A percentile compares a stretch with the other conserved stretches of the same genome.
These are phyloP conservation scores for Diabrotica undecimpunctata DNA, from an alignment of 1,140 invertebrate species.

Conservation along the genomic window DNA sequence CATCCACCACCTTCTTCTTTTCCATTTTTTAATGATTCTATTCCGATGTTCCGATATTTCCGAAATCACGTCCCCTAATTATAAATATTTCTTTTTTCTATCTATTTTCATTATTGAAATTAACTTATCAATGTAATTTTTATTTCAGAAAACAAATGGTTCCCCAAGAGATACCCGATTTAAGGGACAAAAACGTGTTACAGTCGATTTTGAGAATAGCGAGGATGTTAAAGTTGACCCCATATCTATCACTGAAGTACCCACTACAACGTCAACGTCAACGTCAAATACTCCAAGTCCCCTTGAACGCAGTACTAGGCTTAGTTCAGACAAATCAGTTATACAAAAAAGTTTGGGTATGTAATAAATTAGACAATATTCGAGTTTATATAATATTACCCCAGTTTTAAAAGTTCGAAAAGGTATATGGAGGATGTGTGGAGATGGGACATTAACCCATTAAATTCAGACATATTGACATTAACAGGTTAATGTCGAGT, in stretches of 20 bases:
- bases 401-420: too few relatives aligned
- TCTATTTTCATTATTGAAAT: not conserved
- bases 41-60: too few relatives aligned
- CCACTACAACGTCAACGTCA: too few relatives aligned
- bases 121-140: not conserved
- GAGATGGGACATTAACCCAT: too few relatives aligned
- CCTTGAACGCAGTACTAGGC: constrained; percentile 14
- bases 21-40: too few relatives aligned
- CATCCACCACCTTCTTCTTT: too few relatives aligned
- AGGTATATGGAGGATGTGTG: too few relatives aligned
- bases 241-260: too few relatives aligned
- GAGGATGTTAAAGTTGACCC: constrained; percentile 8
- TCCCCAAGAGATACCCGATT: constrained; percentile 30
- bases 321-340: constrained; percentile 17
- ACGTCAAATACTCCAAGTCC: not conserved
- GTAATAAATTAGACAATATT: not conserved
- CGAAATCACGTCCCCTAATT: too few relatives aligned
- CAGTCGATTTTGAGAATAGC: constrained; percentile 29
- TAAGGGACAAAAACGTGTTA: constrained; percentile 36
- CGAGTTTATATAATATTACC: not conserved
- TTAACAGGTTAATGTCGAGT: too few relatives aligned
- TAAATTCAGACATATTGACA: too few relatives aligned
- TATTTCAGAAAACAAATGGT: constrained; percentile 15
- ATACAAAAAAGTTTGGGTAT: constrained; percentile 15
- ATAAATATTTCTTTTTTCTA: too few relatives aligned